phyloP scores from a whole-genome alignment of 1,140 invertebrate genomes.

The Saccostrea echinata region DNA sequence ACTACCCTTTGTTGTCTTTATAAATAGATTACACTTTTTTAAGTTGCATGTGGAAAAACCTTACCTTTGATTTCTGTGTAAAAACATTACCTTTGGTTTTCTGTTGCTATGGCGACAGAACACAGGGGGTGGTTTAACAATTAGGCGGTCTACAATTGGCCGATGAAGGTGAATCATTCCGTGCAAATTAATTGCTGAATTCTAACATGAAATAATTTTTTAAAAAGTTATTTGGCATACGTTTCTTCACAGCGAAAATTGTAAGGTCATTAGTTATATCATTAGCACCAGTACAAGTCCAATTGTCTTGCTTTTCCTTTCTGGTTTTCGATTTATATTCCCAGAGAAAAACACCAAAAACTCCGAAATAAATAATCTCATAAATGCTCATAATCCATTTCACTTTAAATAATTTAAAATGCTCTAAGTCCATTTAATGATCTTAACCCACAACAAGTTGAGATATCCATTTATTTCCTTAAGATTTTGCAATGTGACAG shows the following conservation, averaged over 20 bases:
- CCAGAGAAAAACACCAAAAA: too few relatives aligned
- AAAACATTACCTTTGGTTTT: background rate
- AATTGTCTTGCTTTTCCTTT: too few relatives aligned
- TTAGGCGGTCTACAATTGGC: background rate
- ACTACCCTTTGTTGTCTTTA: too few relatives aligned
- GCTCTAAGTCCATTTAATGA: background rate
- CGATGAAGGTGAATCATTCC: constrained; percentile 7
- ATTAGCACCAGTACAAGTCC: too few relatives aligned
- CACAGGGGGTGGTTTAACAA: constrained; percentile 19
- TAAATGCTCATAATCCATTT: too few relatives aligned
- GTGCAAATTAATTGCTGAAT: background rate
- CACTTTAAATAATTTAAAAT: too few relatives aligned
- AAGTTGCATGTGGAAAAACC: background rate
- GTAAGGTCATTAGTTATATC: too few relatives aligned
- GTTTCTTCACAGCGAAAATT: background rate
- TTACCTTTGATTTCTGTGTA: background rate
- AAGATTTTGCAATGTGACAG: background rate
- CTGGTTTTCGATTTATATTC: too few relatives aligned
- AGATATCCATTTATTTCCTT: background rate
- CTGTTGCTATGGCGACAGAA: constrained; percentile 3
- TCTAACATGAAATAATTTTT: background rate
- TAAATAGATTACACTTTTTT: too few relatives aligned
- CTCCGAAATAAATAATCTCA: too few relatives aligned
- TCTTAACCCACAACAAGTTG: background rate
- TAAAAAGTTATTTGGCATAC: background rate